Evolutionary conservation across 2,888 invertebrate genomes (phyloP), one percentile per base, ranked within the genome.

Genomic region (Tridacna gigas): DNA sequence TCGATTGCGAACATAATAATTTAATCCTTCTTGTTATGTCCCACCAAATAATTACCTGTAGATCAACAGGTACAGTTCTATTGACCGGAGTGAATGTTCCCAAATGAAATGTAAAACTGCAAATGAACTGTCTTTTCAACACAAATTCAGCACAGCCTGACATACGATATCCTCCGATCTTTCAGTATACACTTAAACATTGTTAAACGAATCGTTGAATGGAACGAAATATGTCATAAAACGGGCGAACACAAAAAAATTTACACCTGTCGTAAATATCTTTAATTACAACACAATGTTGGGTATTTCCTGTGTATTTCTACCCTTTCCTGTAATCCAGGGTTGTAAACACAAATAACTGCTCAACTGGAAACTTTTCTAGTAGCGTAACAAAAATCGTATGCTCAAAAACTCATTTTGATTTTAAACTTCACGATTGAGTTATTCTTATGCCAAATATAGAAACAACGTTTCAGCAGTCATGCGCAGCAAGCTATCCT

Each of bases 401-500:
- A 71, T 51, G 51, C 25, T 51, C 48, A 22, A 71, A 71, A 48
- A 37, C 26, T 51, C 71, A 51, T 71, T 71, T 71, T 71, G 48
- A 71, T 71, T 25, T 13, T 71, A 71, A 71, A 71, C 48, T 71
- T 71, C 71, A 71, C 71, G 71, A 51, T 71, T 51, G 71, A 48
- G 48, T 22, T 22, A 51, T 48, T 71, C 51, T 71, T 51, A 71
- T 51, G 25, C 71, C 26, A 71, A n/a, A 71, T 25, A 71, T 51
- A 71, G 71, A 51, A 48, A 71, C 71, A 51, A 48, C 51, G 5
- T 22, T 47, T 51, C 71, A 20, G 71, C 71, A 71, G 51, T 71
- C 71, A 71, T 51, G 71, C 71, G 71, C 71, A 51, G 51, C 45
- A 18, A n/a, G 71, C 22, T 26, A n/a, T 71, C 71, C 18, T 48